Conservation (phyloP, 2,113 vertebrate genomes). For the Sebastes fasciatus region DNA sequence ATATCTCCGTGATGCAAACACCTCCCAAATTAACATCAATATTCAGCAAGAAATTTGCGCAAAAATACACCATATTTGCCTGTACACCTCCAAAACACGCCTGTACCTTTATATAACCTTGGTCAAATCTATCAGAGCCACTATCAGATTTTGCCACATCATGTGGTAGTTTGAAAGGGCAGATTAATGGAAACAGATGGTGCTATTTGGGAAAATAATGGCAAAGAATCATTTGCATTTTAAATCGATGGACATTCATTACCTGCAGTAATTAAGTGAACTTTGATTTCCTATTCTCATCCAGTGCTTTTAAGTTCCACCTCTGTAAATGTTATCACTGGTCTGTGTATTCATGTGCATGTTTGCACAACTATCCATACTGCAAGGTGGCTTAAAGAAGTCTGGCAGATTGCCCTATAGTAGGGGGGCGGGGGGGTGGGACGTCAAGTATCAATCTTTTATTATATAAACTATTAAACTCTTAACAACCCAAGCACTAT, state of each 20-base stretch:
- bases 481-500: no score
- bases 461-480: no score
- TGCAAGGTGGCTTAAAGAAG: neutral
- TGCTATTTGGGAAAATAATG: neutral
- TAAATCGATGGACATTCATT: neutral
- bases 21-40: neutral
- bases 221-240: constrained; percentile 10
- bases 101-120: neutral
- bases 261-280: neutral
- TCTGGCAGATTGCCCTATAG: neutral
- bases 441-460: no score
- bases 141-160: neutral
- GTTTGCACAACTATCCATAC: neutral
- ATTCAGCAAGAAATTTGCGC: neutral
- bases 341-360: neutral
- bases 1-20: neutral
- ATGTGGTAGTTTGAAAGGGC: neutral
- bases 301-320: neutral
- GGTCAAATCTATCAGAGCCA: neutral
- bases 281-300: constrained; percentile 18
- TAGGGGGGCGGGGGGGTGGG: no score
- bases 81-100: neutral
- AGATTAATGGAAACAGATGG: constrained; percentile 26
- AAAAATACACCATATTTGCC: neutral
- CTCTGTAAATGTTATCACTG: neutral